A percentile compares a stretch with the other conserved stretches of the same genome.
Evolutionary conservation across 2,797 vertebrate species (phyloP).

Genomic region (Neosalanx taihuensis): DNA sequence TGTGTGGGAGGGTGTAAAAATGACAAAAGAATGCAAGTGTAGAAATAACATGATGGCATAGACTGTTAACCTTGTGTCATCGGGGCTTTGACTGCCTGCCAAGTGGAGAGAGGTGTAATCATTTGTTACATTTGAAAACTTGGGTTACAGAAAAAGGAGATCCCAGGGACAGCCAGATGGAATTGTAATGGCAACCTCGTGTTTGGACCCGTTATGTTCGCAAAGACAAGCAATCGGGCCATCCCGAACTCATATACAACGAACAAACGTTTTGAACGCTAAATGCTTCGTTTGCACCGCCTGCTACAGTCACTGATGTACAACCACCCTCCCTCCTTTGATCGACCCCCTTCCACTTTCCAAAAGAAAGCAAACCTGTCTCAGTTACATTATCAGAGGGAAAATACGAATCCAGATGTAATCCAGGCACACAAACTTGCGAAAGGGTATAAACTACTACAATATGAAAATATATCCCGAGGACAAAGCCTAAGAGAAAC

Average conservation of each 20-base stretch:
- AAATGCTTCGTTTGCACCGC: conserved; percentile 17
- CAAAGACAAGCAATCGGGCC: conserved; percentile 63
- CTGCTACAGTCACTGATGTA: conserved; percentile 31
- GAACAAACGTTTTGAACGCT: conserved; percentile 49
- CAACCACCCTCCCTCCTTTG: neutral
- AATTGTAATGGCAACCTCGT: conserved; percentile 66
- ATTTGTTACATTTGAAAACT: conserved; percentile 52
- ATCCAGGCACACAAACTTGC: neutral
- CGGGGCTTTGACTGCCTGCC: conserved; percentile 22
- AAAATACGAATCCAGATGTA: conserved; percentile 1
- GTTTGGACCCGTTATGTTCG: conserved; percentile 33
- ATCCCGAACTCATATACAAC: conserved; percentile 55
- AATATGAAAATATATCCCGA: neutral
- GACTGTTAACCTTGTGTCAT: conserved; percentile 60
- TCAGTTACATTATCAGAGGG: conserved; percentile 10
- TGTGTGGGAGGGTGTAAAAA: conserved; percentile 33
- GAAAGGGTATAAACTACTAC: conserved; percentile 11
- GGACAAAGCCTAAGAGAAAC: neutral
- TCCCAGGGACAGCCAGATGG: conserved; percentile 49
- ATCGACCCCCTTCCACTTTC: conserved; percentile 11
- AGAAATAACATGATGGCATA: conserved; percentile 50
- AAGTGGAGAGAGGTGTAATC: conserved; percentile 46
- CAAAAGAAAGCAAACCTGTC: conserved; percentile 41
- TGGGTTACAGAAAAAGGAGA: conserved; percentile 31
- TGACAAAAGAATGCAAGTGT: conserved; percentile 53